Conservation (phyloP, 2,888 invertebrate species). For the Diabrotica balteata region DNA sequence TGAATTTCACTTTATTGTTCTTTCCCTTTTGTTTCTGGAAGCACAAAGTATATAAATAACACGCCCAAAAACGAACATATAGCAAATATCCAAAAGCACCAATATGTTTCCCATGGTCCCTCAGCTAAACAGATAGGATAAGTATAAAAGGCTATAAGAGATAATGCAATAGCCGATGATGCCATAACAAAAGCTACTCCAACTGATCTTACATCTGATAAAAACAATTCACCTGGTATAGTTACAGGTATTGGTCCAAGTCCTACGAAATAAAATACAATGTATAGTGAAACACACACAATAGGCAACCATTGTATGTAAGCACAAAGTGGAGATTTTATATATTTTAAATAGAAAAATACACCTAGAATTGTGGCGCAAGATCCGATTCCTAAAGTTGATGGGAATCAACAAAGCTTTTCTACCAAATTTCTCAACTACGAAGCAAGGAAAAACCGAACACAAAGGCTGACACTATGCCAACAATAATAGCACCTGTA, state of each 20-base stretch:
- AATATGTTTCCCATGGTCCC: constrained; percentile 1
- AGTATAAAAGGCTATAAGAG: neutral
- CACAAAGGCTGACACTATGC: neutral
- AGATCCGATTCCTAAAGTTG: neutral
- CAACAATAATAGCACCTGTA: constrained; percentile 12
- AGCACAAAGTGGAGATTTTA: neutral
- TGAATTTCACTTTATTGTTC: constrained; percentile 21
- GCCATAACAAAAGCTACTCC: neutral
- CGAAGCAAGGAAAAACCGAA: neutral
- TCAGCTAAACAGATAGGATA: constrained; percentile 9
- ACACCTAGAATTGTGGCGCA: constrained; percentile 1
- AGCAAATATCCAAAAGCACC: constrained; percentile 24
- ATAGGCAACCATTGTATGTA: constrained; percentile 8
- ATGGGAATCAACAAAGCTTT: constrained; percentile 6
- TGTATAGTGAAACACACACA: neutral
- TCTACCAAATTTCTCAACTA: constrained; percentile 13
- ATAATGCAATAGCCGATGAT: no score
- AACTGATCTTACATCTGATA: neutral
- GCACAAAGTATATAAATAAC: constrained; percentile 2
- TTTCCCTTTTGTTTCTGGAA: constrained; percentile 30
- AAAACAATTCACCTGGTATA: constrained; percentile 2
- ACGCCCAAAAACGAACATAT: constrained; percentile 1
- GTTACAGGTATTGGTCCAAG: constrained; percentile 9
- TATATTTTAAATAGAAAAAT: neutral
- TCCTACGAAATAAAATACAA: neutral